Conservation (phyloP, 2,888 invertebrate genomes). For the Mantis religiosa region DNA sequence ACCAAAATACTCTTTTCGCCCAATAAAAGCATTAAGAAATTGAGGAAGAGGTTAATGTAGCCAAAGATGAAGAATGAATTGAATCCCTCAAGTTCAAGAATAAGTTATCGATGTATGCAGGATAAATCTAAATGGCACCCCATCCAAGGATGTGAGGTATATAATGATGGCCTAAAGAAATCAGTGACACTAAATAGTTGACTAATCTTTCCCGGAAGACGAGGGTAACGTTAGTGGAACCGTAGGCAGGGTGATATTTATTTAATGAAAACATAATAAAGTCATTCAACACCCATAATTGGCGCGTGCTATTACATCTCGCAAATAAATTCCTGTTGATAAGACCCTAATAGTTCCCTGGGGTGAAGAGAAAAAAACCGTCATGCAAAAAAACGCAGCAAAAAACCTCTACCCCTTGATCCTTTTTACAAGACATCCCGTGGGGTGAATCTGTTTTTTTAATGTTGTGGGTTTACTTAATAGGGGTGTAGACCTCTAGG, state of each 20-base stretch:
- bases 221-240: background rate
- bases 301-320: background rate
- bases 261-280: background rate
- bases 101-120: too few relatives aligned
- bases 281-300: background rate
- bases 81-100: too few relatives aligned
- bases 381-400: background rate
- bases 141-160: too few relatives aligned
- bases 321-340: background rate
- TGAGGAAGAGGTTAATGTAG: too few relatives aligned
- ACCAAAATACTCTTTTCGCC: too few relatives aligned
- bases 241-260: background rate
- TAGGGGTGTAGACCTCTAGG: background rate
- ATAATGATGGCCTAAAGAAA: background rate
- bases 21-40: too few relatives aligned
- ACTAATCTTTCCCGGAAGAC: background rate
- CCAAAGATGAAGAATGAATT: too few relatives aligned
- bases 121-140: too few relatives aligned
- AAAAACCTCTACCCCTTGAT: background rate
- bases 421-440: slow-evolving; percentile 3
- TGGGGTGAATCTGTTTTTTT: slow-evolving; percentile 9
- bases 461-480: background rate
- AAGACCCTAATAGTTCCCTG: background rate
- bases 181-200: background rate
- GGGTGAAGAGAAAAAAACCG: background rate